phyloP scores from a whole-genome alignment of 2,797 vertebrate genomes.

The Thamnophis elegans region DNA sequence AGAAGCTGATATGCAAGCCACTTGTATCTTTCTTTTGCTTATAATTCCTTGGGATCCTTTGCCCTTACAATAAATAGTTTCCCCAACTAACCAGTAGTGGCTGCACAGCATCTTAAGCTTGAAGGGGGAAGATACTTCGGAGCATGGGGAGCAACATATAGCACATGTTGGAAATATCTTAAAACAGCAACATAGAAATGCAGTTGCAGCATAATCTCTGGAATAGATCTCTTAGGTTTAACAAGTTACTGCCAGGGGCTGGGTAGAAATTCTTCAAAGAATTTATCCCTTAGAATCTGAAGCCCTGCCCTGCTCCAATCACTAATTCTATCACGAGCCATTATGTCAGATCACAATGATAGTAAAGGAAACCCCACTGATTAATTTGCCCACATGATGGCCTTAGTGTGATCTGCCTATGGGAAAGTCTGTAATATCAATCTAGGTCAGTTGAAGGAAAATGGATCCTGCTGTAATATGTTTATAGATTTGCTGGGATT shows the following conservation, averaged over 20 bases:
- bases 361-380: not conserved
- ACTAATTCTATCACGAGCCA: not conserved
- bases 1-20: not conserved
- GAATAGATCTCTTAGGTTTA: not conserved
- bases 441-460: not conserved
- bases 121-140: not conserved
- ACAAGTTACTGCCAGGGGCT: not conserved
- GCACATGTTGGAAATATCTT: not conserved
- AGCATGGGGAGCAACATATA: not conserved
- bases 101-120: not conserved
- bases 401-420: not conserved
- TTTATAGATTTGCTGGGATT: not conserved
- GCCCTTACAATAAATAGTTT: not conserved
- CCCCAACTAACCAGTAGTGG: not conserved
- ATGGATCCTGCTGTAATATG: not conserved
- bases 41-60: not conserved
- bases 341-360: not conserved
- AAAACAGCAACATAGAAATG: not conserved
- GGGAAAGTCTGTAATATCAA: not conserved
- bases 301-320: not conserved
- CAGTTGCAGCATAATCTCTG: not conserved
- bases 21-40: not conserved
- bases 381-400: not conserved
- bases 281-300: not conserved
- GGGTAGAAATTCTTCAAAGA: not conserved